A percentile compares a stretch with the other conserved stretches of the same genome.
phyloP scores from a whole-genome alignment of 2,888 invertebrate species.

The Luperina nickerlii region DNA sequence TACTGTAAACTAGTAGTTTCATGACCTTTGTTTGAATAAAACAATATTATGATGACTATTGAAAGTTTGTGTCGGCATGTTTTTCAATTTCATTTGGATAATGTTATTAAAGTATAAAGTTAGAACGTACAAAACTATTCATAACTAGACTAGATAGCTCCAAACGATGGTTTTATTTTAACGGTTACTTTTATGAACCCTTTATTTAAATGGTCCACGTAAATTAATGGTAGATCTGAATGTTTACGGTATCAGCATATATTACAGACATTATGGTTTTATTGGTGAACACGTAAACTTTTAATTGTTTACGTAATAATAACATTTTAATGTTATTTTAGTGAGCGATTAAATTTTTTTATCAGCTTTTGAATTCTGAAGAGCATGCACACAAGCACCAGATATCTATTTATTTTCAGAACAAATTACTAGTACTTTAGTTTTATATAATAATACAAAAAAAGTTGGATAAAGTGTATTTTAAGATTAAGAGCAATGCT shows the following conservation, averaged over 20 bases:
- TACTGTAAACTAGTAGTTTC: background rate
- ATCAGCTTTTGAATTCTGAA: background rate
- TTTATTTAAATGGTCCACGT: slow-evolving; percentile 14
- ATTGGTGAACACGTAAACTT: background rate
- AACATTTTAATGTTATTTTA: background rate
- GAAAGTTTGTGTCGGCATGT: background rate
- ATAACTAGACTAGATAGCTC: slow-evolving; percentile 12
- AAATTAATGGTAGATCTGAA: slow-evolving; percentile 12
- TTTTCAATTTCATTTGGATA: slow-evolving; percentile 15
- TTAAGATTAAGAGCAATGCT: background rate
- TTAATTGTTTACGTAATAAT: background rate
- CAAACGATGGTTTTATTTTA: slow-evolving; percentile 21
- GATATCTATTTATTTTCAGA: background rate
- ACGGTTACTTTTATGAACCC: slow-evolving; percentile 41
- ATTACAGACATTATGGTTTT: slow-evolving; percentile 29
- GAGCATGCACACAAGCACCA: background rate
- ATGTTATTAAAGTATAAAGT: slow-evolving; percentile 24
- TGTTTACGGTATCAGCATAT: slow-evolving; percentile 26
- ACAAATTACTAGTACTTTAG: background rate
- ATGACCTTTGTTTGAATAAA: background rate
- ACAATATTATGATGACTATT: background rate
- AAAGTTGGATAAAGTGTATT: background rate
- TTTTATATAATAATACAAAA: background rate
- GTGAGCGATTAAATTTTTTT: background rate
- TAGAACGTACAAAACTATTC: background rate